These are phyloP conservation scores for Sycobia sp. DNA, from an alignment of 1,140 invertebrate species.

Conservation along the genomic window DNA sequence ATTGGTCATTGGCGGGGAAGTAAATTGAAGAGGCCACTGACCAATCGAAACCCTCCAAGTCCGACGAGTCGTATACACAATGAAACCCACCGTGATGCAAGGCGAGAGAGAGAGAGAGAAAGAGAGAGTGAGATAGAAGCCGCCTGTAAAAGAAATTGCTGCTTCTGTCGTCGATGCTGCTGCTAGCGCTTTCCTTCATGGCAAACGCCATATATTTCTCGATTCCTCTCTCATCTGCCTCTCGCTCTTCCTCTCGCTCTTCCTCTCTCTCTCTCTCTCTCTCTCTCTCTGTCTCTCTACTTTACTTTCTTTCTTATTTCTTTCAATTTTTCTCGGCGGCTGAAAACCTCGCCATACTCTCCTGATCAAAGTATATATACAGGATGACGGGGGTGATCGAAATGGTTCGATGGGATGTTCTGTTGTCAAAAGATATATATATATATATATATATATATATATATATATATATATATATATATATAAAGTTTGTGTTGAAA, in stretches of 20 bases:
- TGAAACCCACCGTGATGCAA: conserved; percentile 36
- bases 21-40: conserved; percentile 38
- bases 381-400: no score
- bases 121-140: no score
- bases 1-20: conserved; percentile 29
- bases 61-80: conserved; percentile 39
- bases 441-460: no score
- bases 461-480: no score
- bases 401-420: no score
- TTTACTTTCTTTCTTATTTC: neutral
- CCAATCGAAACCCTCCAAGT: conserved; percentile 43
- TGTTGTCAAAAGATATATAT: no score
- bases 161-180: neutral
- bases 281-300: neutral
- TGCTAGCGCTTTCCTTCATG: neutral
- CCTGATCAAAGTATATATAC: no score
- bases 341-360: no score
- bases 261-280: neutral
- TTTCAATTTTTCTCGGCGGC: no score
- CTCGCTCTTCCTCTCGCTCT: neutral
- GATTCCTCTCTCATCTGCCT: neutral
- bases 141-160: conserved; percentile 29
- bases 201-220: neutral
- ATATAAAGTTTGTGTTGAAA: no score
- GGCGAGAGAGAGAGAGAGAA: neutral